A percentile compares a stretch with the other conserved stretches of the same genome.
These are phyloP conservation scores for Pseudorhiza aurosa DNA, from an alignment of 30 jellyfish, hydroid and myxozoan genomes.

Conservation along the genomic window DNA sequence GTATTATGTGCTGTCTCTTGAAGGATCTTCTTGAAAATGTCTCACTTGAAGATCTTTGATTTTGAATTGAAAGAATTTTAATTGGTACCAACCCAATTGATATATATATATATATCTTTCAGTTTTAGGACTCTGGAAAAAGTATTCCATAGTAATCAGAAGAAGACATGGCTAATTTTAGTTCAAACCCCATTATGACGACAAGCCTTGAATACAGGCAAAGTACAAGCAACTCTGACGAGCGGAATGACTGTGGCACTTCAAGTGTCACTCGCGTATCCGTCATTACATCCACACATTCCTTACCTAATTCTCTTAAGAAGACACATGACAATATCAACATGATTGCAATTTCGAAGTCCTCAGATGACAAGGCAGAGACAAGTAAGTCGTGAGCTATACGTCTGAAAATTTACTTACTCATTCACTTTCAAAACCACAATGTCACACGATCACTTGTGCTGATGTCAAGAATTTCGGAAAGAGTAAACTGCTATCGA, in stretches of 20 bases:
- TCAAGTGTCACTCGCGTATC: constrained; percentile 39
- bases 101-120: neutral
- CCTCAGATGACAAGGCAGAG: neutral
- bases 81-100: no score
- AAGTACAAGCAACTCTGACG: neutral
- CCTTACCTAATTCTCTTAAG: constrained; percentile 9
- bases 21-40: neutral
- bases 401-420: no score
- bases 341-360: constrained; percentile 2
- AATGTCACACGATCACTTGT: no score
- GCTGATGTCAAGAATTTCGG: no score
- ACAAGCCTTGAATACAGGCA: constrained; percentile 36
- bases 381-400: neutral
- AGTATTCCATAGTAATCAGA: constrained; percentile 19
- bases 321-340: neutral
- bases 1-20: no score
- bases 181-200: neutral
- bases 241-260: constrained; percentile 3
- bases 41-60: no score
- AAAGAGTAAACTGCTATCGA: no score
- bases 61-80: no score
- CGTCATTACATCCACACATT: constrained; percentile 37
- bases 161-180: constrained; percentile 5
- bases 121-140: constrained; percentile 25
- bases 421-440: no score